Conservation (phyloP, 2,797 vertebrate genomes). For the Helostoma temminkii region DNA sequence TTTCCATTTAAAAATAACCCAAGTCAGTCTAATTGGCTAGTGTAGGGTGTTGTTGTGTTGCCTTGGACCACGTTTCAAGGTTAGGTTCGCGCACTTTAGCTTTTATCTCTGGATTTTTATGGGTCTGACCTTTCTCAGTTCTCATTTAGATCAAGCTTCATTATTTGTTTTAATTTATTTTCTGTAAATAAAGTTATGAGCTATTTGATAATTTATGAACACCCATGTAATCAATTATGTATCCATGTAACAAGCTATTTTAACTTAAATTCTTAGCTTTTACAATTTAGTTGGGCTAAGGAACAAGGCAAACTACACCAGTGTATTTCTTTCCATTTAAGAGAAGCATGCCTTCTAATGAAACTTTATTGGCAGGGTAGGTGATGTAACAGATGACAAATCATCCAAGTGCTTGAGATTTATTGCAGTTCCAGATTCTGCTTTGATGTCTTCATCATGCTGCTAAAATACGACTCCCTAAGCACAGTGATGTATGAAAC, state of each 20-base stretch:
- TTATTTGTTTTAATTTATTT: too few relatives aligned
- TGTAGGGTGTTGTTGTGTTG: too few relatives aligned
- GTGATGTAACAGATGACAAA: slow-evolving; percentile 83
- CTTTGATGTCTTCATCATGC: slow-evolving; percentile 79
- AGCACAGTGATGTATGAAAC: slow-evolving; percentile 64
- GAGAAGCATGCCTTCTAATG: slow-evolving; percentile 68
- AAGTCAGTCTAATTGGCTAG: too few relatives aligned
- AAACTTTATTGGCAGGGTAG: slow-evolving; percentile 78
- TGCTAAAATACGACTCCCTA: slow-evolving; percentile 76
- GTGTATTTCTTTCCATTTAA: slow-evolving; percentile 72
- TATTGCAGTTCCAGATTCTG: slow-evolving; percentile 69
- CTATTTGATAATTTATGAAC: not conserved
- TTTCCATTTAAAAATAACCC: too few relatives aligned
- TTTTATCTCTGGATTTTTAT: too few relatives aligned
- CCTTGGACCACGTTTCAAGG: too few relatives aligned
- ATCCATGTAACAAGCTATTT: not conserved
- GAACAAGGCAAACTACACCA: slow-evolving; percentile 27
- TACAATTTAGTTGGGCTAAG: slow-evolving; percentile 8
- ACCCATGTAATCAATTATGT: not conserved
- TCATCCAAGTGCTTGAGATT: slow-evolving; percentile 77
- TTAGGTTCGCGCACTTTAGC: too few relatives aligned
- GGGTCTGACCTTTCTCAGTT: too few relatives aligned
- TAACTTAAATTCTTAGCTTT: slow-evolving; percentile 10
- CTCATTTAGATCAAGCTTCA: too few relatives aligned
- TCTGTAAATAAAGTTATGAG: too few relatives aligned